Percentiles rank a stretch among this genome's conserved stretches.
These are phyloP conservation scores for Drosophila asahinai DNA, from an alignment of 1,140 invertebrate species.

Conservation along the genomic window DNA sequence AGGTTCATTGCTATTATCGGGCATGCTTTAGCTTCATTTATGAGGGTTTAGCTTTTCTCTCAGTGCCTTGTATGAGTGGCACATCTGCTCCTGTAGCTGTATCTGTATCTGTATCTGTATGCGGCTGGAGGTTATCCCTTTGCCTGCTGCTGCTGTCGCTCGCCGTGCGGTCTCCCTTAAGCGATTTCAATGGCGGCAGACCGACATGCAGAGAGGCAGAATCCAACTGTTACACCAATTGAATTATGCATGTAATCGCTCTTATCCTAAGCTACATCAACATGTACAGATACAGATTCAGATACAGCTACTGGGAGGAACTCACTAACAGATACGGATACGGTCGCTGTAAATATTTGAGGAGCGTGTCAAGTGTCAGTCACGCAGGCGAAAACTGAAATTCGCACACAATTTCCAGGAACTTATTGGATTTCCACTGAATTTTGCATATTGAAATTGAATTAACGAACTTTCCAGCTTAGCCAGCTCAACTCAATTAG, in stretches of 20 bases:
- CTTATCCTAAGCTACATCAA: constrained; percentile 53
- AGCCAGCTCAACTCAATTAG: constrained; percentile 54
- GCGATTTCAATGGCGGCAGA: constrained; percentile 25
- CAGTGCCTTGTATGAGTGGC: constrained; percentile 7
- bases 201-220: constrained; percentile 9
- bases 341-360: constrained; percentile 50
- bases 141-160: constrained; percentile 6
- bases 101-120: constrained; percentile 5
- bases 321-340: constrained; percentile 1
- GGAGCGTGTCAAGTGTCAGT: constrained; percentile 53
- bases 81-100: constrained; percentile 28
- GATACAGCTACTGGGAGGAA: neutral
- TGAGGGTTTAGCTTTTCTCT: neutral
- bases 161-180: constrained; percentile 17
- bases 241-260: constrained; percentile 82
- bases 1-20: constrained; percentile 15
- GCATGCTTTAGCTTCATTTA: neutral
- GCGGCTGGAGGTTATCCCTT: constrained; percentile 28
- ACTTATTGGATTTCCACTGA: constrained; percentile 45
- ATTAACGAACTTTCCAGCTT: constrained; percentile 42
- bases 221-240: constrained; percentile 73
- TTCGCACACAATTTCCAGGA: constrained; percentile 26
- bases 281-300: constrained; percentile 13
- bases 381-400: constrained; percentile 28
- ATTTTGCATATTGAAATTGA: constrained; percentile 63